These are phyloP conservation scores for Agapetus fuscipes DNA, from an alignment of 2,888 invertebrate species.

Conservation along the genomic window DNA sequence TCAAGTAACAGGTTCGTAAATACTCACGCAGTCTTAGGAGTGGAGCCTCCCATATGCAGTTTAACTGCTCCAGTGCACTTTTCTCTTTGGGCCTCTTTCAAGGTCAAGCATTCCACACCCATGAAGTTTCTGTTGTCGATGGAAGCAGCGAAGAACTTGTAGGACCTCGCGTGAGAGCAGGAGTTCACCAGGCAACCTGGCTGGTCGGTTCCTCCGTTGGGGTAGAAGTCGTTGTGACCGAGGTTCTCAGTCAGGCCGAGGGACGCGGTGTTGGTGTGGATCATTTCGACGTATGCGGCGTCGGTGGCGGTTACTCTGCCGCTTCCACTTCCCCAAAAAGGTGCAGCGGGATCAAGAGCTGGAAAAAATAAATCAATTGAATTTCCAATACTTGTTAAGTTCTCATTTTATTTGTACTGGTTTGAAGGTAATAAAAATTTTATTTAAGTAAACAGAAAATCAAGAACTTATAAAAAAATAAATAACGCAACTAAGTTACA, in stretches of 20 bases:
- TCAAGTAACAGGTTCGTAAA: no score
- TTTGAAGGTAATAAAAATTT: no score
- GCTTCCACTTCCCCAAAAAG: constrained; percentile 1
- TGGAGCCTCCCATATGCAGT: constrained; percentile 12
- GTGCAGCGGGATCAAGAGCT: constrained; percentile 10
- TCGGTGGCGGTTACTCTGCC: constrained; percentile 2
- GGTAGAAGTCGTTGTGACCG: constrained; percentile 5
- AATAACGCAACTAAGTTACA: no score
- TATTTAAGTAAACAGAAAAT: no score
- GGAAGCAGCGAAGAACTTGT: constrained; percentile 12
- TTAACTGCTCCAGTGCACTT: constrained; percentile 9
- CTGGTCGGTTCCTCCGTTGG: not conserved
- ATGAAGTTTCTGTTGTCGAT: constrained; percentile 8
- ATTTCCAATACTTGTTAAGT: no score
- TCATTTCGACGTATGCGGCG: constrained; percentile 8
- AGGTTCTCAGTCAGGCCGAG: constrained; percentile 3
- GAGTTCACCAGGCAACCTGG: constrained; percentile 2
- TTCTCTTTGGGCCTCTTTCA: constrained; percentile 2
- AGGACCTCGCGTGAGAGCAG: constrained; percentile 12
- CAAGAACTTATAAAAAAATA: no score
- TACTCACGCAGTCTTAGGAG: constrained; percentile 9
- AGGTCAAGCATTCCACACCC: constrained; percentile 8
- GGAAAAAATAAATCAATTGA: no score
- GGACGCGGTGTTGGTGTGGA: constrained; percentile 8
- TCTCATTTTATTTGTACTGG: no score